Base-by-base conservation (phyloP, 2,113 vertebrate genomes). In the Sapajus apella region DNA sequence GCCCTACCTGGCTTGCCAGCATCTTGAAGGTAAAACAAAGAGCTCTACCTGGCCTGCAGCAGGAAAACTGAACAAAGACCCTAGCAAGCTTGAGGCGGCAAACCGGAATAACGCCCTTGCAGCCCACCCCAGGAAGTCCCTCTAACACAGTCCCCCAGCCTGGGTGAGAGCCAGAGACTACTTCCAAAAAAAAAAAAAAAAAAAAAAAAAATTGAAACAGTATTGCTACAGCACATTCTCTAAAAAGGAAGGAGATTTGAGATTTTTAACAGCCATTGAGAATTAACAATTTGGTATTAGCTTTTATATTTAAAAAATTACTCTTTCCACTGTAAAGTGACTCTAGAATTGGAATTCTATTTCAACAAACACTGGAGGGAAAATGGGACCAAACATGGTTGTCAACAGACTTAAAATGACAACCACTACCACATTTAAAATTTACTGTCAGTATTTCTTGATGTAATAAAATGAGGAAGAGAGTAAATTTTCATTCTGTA, bases 251-350 rank as follows among this genome's bases (percentile, higher is more conserved):
- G 21, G 13, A 40, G 1, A 75, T 66, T 94, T 98, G 11, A 40
- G 0, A 75, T 66, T 94, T 98, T 98, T 70, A 70, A 91, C 93
- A 96, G 56, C 25, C 30, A n/a, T 23, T n/a, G 40, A 61, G 45
- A 80, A 0, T 85, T 90, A 87, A 75, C 55, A 37, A 23, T 88
- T 25, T 61, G 70, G 32, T 12, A 40, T 7, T 86, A 47, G 12
- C 3, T n/a, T 30, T 93, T 83, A 56, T 14, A 40, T 68, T 89
- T 8, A 45, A 73, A 75, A 66, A 27, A 50, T 5, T 86, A 18
- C 3, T 73, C 27, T 97, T 96, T 90, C 21, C 3, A 76, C 40
- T 87, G 27, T 50, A 43, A 81, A 55, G 21, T 87, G 35, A 90
- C 35, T 64, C 9, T 66, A 68, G 89, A 5, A 43, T 66, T 61